Conservation (phyloP, 1,140 invertebrate species). For the Magallana gigas region DNA sequence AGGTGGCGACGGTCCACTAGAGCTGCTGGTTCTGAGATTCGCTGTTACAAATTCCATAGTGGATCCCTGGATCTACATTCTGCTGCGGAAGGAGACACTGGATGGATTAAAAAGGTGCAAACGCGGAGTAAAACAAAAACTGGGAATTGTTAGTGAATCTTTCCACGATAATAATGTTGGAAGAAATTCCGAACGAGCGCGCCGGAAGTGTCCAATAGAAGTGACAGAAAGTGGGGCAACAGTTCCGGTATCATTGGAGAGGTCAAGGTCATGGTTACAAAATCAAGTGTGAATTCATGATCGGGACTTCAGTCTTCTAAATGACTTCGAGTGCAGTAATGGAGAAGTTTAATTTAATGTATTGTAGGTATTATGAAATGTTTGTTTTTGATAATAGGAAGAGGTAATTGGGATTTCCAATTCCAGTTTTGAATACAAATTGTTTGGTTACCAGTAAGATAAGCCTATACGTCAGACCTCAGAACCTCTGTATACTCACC, state of each 20-base stretch:
- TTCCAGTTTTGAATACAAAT: no score
- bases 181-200: background rate
- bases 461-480: no score
- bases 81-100: slow-evolving; percentile 21
- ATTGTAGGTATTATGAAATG: no score
- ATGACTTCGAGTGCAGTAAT: no score
- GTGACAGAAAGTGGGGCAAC: background rate
- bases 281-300: no score
- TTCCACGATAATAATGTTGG: background rate
- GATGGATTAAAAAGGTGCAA: background rate
- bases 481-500: no score
- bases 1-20: slow-evolving; percentile 1
- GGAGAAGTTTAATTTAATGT: no score
- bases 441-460: no score
- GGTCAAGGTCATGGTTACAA: background rate
- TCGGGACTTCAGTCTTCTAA: no score
- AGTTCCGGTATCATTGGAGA: background rate
- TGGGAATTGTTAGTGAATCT: background rate
- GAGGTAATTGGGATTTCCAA: no score
- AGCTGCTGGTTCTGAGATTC: slow-evolving; percentile 26
- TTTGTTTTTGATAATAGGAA: no score
- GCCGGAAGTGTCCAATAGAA: background rate
- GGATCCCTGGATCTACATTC: slow-evolving; percentile 33
- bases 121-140: background rate
- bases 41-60: slow-evolving; percentile 6